A percentile compares a stretch with the other conserved stretches of the same genome.
Evolutionary conservation across 2,113 vertebrate species (phyloP).

Genomic region (Scopus umbretta): DNA sequence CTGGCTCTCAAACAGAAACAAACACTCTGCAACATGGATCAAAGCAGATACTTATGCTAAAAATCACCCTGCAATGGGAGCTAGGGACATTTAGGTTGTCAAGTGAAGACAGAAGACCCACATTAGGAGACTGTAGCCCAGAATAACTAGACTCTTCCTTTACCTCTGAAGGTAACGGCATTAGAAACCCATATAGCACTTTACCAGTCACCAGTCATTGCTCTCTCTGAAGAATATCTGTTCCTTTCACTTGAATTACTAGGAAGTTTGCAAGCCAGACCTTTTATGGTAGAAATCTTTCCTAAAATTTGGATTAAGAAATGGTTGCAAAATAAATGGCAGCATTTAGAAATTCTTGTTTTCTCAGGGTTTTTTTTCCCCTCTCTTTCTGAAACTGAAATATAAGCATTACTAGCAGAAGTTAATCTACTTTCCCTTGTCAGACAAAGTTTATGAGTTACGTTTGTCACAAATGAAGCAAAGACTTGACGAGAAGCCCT

Average conservation of each 20-base stretch:
- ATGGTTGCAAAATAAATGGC: not conserved
- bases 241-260: not conserved
- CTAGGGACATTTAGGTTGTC: conserved; percentile 11
- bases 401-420: conserved; percentile 11
- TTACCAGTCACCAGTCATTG: not conserved
- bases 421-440: conserved; percentile 24
- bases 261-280: not conserved
- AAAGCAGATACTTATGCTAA: conserved; percentile 28
- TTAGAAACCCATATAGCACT: not conserved
- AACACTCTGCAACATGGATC: not conserved
- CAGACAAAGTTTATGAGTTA: conserved; percentile 44
- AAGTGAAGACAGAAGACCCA: conserved; percentile 6
- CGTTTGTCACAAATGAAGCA: conserved; percentile 28
- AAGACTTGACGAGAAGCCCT: conserved; percentile 5
- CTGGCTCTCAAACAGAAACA: not conserved
- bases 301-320: not conserved
- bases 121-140: not conserved
- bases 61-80: conserved; percentile 16
- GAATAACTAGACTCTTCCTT: not conserved
- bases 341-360: not conserved
- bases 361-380: not conserved
- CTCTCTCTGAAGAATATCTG: not conserved
- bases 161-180: not conserved
- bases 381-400: not conserved
- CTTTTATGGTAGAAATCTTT: not conserved